A percentile compares a stretch with the other conserved stretches of the same genome.
These are phyloP conservation scores for Takifugu bimaculatus DNA, from an alignment of 2,113 vertebrate species.

Conservation along the genomic window DNA sequence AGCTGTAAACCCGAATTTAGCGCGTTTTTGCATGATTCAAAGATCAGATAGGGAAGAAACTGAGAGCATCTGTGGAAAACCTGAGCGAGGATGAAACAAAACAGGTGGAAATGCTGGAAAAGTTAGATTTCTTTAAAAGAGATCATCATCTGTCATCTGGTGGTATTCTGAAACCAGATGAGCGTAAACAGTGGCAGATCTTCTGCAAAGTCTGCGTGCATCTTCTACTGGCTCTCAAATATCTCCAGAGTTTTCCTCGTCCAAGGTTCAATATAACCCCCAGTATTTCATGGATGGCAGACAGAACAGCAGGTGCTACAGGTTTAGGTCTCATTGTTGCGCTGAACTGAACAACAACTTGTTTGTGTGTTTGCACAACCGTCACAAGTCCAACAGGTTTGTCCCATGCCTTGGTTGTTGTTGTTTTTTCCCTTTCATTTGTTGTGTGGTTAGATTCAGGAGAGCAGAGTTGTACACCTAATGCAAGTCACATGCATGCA, in stretches of 20 bases:
- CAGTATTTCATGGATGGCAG: neutral
- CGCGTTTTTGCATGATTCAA: too few species aligned
- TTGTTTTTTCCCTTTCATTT: conserved; percentile 5
- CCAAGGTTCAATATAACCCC: neutral
- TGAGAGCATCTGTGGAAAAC: conserved; percentile 4
- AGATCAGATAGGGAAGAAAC: neutral
- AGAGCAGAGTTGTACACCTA: neutral
- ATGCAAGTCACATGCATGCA: conserved; percentile 18
- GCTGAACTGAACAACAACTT: conserved; percentile 11
- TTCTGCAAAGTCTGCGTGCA: neutral
- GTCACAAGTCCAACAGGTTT: conserved; percentile 32
- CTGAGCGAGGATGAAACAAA: neutral
- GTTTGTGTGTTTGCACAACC: conserved; percentile 4
- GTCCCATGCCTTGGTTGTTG: neutral
- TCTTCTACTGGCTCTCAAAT: neutral
- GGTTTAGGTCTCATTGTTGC: conserved; percentile 14
- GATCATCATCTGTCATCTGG: conserved; percentile 25
- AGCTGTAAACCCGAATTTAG: too few species aligned
- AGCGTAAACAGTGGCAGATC: conserved; percentile 7
- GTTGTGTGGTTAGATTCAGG: neutral
- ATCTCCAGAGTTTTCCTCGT: neutral
- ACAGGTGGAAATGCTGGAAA: conserved; percentile 11
- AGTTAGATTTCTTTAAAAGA: conserved; percentile 25
- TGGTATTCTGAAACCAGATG: conserved; percentile 27
- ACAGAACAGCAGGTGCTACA: conserved; percentile 5